Evolutionary conservation across 2,797 vertebrate genomes (phyloP), one percentile per base, ranked within the genome.

Genomic region (Manis pentadactyla): DNA sequence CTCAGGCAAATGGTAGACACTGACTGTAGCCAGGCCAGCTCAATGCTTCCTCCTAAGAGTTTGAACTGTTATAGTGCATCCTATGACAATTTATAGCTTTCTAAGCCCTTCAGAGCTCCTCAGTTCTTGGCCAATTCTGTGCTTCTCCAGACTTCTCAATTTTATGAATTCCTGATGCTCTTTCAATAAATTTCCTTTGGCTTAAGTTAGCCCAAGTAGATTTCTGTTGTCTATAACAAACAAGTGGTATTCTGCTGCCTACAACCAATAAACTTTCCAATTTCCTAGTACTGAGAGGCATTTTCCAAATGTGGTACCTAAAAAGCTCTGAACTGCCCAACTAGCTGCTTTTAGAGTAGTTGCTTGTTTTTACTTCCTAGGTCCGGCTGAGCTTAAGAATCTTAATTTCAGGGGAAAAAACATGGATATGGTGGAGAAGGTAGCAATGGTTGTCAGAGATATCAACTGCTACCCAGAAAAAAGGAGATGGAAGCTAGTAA

Each of bases 181-280:
- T 81, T 77, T 69, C 34, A 93, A 95, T 61, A 53, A 63, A 71
- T 81, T 74, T 27, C 63, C 39, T 84, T 66, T 92, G 84, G 69
- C 57, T 89, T 66, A 69, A 84, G 55, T 88, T 66, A 79, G 71
- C 81, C 61, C 15, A 46, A 64, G 46, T 18, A 49, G 37, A n/a
- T 25, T 84, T 93, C 57, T 85, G 51, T 46, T 89, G 42, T 64
- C 66, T 55, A 64, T 19, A 83, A 93, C 39, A 46, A 46, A 46
- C 15, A 46, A 64, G 46, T 23, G 39, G 37, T n/a, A 19, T 84
- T 93, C 57, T 85, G 51, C 37, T 89, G 42, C 73, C 66, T 55
- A 73, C 18, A 83, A 93, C n/a, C n/a, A 73, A 69, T n/a, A 57
- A 25, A 90, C 2, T 61, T 93, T 25, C 29, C 57, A 85, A 83